These are phyloP conservation scores for Forbesichthys agassizii DNA, from an alignment of 2,113 vertebrate genomes.

Conservation along the genomic window DNA sequence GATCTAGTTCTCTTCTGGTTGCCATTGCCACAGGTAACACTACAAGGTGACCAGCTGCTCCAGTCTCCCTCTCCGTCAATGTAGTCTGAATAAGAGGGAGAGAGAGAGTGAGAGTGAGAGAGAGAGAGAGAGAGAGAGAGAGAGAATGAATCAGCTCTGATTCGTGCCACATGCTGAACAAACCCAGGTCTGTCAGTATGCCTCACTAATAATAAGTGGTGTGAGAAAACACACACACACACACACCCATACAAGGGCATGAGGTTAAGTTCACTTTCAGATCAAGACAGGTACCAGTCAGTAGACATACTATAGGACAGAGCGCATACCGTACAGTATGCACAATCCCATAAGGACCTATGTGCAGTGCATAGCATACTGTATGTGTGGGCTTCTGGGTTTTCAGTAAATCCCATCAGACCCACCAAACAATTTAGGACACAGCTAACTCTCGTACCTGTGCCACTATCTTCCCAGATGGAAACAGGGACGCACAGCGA, in stretches of 20 bases:
- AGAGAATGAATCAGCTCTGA: conserved; percentile 51
- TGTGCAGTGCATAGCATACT: no score
- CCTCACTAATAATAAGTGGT: conserved; percentile 73
- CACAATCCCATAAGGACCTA: no score
- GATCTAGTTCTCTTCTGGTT: conserved; percentile 92
- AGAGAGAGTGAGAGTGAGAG: conserved; percentile 31
- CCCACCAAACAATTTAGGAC: no score
- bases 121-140: conserved; percentile 2
- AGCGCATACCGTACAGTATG: no score
- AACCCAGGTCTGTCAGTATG: conserved; percentile 72
- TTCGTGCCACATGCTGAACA: conserved; percentile 75
- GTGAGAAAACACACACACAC: conserved; percentile 18
- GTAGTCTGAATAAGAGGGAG: conserved; percentile 79
- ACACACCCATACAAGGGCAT: conserved; percentile 30
- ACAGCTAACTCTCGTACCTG: no score
- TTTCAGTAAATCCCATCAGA: no score
- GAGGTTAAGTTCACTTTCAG: conserved; percentile 45
- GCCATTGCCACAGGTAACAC: conserved; percentile 90
- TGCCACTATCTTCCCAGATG: no score
- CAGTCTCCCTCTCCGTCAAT: conserved; percentile 92
- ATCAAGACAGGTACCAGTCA: conserved; percentile 40
- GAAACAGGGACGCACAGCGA: no score
- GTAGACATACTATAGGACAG: no score
- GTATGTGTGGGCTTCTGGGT: no score
- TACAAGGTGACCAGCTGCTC: conserved; percentile 92